phyloP scores from a whole-genome alignment of 2,113 vertebrate genomes.

The Carollia perspicillata region DNA sequence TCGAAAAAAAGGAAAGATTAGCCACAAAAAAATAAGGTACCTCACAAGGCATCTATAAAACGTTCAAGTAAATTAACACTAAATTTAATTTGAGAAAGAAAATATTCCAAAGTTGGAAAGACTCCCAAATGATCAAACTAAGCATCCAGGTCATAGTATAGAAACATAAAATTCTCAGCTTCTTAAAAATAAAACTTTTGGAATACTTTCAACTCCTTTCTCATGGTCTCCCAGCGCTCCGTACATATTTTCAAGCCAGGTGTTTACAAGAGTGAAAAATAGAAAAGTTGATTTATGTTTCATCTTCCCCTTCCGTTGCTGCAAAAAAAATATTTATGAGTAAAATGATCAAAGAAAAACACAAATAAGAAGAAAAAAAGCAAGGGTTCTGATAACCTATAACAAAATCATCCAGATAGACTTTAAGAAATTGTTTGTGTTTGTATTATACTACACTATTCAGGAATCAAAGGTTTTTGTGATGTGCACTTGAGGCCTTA shows the following conservation, averaged over 20 bases:
- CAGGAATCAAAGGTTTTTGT: background rate
- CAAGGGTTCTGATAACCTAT: background rate
- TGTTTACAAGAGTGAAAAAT: background rate
- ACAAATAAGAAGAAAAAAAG: background rate
- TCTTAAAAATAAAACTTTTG: background rate
- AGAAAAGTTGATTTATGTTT: background rate
- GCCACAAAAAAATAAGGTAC: background rate
- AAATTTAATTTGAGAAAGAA: conserved; percentile 8
- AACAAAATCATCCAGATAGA: background rate
- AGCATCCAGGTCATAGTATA: background rate
- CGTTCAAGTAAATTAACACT: background rate
- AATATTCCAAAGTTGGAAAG: background rate
- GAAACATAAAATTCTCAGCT: background rate
- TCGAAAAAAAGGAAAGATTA: conserved; percentile 39
- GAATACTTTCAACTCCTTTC: background rate
- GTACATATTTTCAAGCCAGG: background rate
- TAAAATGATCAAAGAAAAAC: conserved; percentile 19
- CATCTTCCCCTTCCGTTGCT: background rate
- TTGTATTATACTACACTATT: conserved; percentile 1
- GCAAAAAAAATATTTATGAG: background rate
- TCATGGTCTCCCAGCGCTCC: background rate
- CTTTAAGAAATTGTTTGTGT: background rate
- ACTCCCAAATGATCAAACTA: background rate
- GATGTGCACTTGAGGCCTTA: too few relatives aligned
- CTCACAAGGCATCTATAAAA: background rate